Evolutionary conservation across 1,140 invertebrate species (phyloP).

Genomic region (Drosophila littoralis): DNA sequence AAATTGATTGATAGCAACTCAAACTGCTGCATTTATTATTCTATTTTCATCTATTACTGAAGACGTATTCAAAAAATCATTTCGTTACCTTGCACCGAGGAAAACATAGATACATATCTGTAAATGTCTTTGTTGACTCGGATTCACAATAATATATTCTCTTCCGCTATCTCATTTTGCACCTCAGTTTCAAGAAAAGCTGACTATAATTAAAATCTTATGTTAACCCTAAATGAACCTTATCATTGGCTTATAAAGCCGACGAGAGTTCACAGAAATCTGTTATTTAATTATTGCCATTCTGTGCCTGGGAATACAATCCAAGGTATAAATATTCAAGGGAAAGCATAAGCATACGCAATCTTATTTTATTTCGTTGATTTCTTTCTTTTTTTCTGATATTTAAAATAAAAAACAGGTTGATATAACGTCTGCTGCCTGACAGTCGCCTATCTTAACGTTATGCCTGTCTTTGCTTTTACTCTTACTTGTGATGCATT

Average conservation of each 20-base stretch:
- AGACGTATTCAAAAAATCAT: no score
- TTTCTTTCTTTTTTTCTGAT: conserved; percentile 43
- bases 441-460: conserved; percentile 23
- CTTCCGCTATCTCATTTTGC: not conserved
- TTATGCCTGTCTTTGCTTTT: conserved; percentile 8
- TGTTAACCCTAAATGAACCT: conserved; percentile 31
- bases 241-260: conserved; percentile 5
- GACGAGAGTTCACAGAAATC: not conserved
- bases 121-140: not conserved
- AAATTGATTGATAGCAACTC: no score
- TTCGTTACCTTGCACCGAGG: no score
- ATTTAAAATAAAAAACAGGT: conserved; percentile 15
- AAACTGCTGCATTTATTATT: no score
- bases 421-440: not conserved
- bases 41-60: no score
- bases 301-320: conserved; percentile 8
- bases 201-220: conserved; percentile 6
- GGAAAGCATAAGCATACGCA: conserved; percentile 1
- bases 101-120: no score
- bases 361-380: conserved; percentile 33
- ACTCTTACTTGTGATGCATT: conserved; percentile 63
- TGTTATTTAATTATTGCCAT: conserved; percentile 40
- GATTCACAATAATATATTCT: not conserved
- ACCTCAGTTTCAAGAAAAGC: not conserved
- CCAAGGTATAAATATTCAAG: not conserved